A percentile compares a stretch with the other conserved stretches of the same genome.
phyloP scores from a whole-genome alignment of 2,113 vertebrate species.

The Uria lomvia region DNA sequence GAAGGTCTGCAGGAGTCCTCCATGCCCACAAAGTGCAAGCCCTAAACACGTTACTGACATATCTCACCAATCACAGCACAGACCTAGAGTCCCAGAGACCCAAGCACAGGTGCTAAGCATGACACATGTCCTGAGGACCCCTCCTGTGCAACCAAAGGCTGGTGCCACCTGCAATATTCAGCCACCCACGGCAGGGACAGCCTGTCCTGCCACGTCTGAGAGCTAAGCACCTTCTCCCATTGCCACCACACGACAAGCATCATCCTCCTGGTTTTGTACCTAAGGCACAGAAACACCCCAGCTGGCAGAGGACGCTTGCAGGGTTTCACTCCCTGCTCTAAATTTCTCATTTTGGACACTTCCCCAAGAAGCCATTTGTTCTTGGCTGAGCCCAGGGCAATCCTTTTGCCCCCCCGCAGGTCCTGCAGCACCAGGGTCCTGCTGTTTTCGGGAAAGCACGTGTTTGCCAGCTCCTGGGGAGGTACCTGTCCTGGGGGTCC shows the following conservation, averaged over 20 bases:
- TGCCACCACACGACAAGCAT: accelerated
- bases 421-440: not conserved
- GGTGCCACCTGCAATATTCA: not conserved
- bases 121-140: accelerated
- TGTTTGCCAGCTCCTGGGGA: not conserved
- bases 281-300: not conserved
- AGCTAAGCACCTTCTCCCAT: not conserved
- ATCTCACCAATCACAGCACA: not conserved
- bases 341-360: not conserved
- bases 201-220: not conserved
- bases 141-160: not conserved
- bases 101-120: not conserved
- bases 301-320: not conserved
- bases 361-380: not conserved
- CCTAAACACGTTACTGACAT: accelerated
- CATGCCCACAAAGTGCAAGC: not conserved
- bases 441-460: not conserved
- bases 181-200: not conserved
- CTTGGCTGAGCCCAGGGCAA: not conserved
- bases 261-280: not conserved
- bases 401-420: not conserved
- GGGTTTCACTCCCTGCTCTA: not conserved
- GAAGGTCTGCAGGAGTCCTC: not conserved
- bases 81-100: too few species aligned
- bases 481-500: accelerated